A percentile compares a stretch with the other conserved stretches of the same genome.
These are phyloP conservation scores for Syritta pipiens DNA, from an alignment of 2,888 invertebrate genomes.

Conservation along the genomic window DNA sequence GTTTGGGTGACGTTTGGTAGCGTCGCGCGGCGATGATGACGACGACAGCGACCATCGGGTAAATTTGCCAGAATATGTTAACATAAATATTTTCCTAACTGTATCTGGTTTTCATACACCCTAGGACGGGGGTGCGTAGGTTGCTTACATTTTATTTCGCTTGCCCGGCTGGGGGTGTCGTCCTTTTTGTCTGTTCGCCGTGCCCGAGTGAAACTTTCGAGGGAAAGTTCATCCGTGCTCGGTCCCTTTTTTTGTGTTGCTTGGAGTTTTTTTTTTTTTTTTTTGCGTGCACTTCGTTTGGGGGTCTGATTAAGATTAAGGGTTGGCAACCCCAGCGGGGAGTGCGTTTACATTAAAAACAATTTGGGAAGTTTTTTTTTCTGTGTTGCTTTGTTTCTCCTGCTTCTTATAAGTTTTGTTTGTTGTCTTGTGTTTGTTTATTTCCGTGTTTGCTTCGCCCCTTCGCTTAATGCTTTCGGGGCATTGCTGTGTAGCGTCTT, in stretches of 20 bases:
- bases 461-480: slow-evolving; percentile 34
- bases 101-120: slow-evolving; percentile 56
- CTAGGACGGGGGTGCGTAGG: too few species aligned
- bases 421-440: slow-evolving; percentile 58
- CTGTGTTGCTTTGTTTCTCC: slow-evolving; percentile 1
- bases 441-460: slow-evolving; percentile 49
- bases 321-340: slow-evolving; percentile 64
- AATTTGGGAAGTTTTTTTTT: slow-evolving; percentile 61
- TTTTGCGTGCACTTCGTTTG: slow-evolving; percentile 51
- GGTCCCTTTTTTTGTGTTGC: slow-evolving; percentile 18
- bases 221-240: background rate
- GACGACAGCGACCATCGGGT: background rate
- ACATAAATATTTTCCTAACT: slow-evolving; percentile 65
- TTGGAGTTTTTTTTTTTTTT: slow-evolving; percentile 17
- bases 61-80: slow-evolving; percentile 66
- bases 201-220: background rate
- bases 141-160: slow-evolving; percentile 50
- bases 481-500: background rate
- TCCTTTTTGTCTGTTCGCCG: slow-evolving; percentile 65
- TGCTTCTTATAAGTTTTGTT: slow-evolving; percentile 39
- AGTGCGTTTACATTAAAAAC: slow-evolving; percentile 67
- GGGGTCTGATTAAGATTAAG: slow-evolving; percentile 67
- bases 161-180: slow-evolving; percentile 62
- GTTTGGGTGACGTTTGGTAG: background rate
- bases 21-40: background rate